A percentile compares a stretch with the other conserved stretches of the same genome.
These are phyloP conservation scores for Tetrax tetrax DNA, from an alignment of 2,113 vertebrate species.

Conservation along the genomic window DNA sequence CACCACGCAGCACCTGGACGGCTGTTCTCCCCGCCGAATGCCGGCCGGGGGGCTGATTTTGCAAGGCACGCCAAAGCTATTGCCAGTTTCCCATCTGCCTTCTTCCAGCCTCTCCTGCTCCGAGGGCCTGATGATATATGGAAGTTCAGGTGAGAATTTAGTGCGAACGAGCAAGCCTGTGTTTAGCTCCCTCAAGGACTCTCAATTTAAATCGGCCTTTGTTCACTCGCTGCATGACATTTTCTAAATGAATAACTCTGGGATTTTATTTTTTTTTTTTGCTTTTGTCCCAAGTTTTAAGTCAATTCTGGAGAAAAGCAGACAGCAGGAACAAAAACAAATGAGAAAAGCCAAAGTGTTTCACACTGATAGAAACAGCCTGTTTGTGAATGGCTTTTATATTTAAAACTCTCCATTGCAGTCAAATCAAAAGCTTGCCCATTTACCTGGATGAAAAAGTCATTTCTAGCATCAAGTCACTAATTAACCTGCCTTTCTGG, in stretches of 20 bases:
- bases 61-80: background rate
- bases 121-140: background rate
- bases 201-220: constrained; percentile 1
- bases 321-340: constrained; percentile 37
- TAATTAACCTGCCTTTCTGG: constrained; percentile 25
- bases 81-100: background rate
- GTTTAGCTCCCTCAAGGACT: background rate
- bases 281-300: background rate
- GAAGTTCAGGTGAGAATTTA: background rate
- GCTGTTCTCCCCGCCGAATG: background rate
- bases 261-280: background rate
- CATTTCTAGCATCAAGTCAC: background rate
- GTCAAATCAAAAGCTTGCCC: background rate
- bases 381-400: background rate
- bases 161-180: background rate
- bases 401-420: background rate
- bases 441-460: background rate
- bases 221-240: background rate
- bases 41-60: background rate
- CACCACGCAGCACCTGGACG: background rate
- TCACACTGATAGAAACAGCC: background rate
- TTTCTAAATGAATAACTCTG: background rate
- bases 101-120: background rate
- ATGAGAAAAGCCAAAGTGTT: background rate
- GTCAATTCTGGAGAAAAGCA: background rate